phyloP scores from a whole-genome alignment of 2,797 vertebrate species.

The Thaleichthys pacificus region DNA sequence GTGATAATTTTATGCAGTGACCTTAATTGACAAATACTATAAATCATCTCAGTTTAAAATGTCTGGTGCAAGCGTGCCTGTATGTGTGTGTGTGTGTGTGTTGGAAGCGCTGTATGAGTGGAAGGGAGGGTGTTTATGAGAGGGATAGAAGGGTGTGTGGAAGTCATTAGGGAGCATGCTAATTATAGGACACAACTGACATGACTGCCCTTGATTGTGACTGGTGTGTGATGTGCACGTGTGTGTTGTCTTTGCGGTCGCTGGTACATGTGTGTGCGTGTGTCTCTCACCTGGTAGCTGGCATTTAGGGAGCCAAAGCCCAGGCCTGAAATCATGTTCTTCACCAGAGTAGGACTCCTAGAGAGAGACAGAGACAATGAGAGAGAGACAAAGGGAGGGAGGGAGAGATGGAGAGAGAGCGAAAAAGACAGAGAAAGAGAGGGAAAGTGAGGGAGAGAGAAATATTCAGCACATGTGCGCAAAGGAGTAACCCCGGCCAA shows the following conservation, averaged over 20 bases:
- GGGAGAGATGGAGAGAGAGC: neutral
- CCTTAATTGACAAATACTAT: slow-evolving; percentile 82
- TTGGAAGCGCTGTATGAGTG: slow-evolving; percentile 26
- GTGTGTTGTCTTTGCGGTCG: slow-evolving; percentile 27
- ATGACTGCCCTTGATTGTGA: slow-evolving; percentile 75
- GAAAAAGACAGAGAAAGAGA: slow-evolving; percentile 27
- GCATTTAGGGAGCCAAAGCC: slow-evolving; percentile 96
- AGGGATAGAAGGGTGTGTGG: slow-evolving; percentile 35
- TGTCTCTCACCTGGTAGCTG: slow-evolving; percentile 90
- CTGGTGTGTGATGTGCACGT: slow-evolving; percentile 33
- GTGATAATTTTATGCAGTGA: slow-evolving; percentile 78
- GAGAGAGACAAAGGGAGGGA: slow-evolving; percentile 9
- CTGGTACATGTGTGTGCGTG: slow-evolving; percentile 10
- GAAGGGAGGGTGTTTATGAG: slow-evolving; percentile 13
- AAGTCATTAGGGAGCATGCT: slow-evolving; percentile 76
- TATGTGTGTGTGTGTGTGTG: slow-evolving; percentile 26
- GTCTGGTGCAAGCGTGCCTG: slow-evolving; percentile 14
- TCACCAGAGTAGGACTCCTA: slow-evolving; percentile 98
- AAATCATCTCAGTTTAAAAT: slow-evolving; percentile 68
- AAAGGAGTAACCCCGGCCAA: slow-evolving; percentile 47
- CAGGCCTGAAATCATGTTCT: slow-evolving; percentile 99
- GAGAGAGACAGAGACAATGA: slow-evolving; percentile 29
- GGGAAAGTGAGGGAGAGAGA: slow-evolving; percentile 19
- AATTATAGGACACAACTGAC: slow-evolving; percentile 83
- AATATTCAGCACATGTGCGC: slow-evolving; percentile 13